Base-by-base conservation (phyloP, 2,797 vertebrate species). In the Triplophysa bombifrons region DNA sequence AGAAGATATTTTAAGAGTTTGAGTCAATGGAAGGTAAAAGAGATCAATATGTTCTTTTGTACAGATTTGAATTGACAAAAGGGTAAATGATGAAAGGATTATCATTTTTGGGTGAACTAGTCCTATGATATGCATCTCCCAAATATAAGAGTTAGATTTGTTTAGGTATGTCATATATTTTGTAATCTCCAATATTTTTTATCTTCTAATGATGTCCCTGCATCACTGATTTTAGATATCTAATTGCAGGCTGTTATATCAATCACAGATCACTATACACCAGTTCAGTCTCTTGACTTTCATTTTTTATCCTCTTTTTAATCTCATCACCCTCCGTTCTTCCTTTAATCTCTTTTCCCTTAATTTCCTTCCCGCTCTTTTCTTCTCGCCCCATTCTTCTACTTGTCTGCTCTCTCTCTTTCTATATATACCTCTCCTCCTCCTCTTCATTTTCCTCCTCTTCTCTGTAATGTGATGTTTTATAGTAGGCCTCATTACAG, bases 231-330 rank as follows among this genome's bases (percentile, higher is more conserved):
- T 88, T 90, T 89, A 90, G 83, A 86, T 88, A 91, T 89, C 86
- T 92, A 92, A 92, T 92, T 90, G 88, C 90, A 86, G 84, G 80
- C 82, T 76, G 75, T 83, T 82, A 86, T 88, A 94, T 93, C 88
- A 88, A 91, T 94, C 91, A 93, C 86, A 91, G 88, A 88, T 87
- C 86, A 88, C 89, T 88, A 86, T 83, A 87, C 88, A 90, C 86
- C 83, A 81, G 82, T 64, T 93, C 89, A 92, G 85, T 89, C 88
- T 53, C 69, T 76, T 64, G 19, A 66, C 75, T 78, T 93, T 90
- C 88, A 71, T 84, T 82, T 53, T 38, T 16, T 79, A n/a, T 44
- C 67, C 63, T 27, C 9, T 3, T 8, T 41, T 19, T 44, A 48
- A 48, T 76, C 58, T 71, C 19, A 48, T 66, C 70, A 30, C 63